These are phyloP conservation scores for Lycaena phlaeas DNA, from an alignment of 2,888 invertebrate genomes.

Conservation along the genomic window DNA sequence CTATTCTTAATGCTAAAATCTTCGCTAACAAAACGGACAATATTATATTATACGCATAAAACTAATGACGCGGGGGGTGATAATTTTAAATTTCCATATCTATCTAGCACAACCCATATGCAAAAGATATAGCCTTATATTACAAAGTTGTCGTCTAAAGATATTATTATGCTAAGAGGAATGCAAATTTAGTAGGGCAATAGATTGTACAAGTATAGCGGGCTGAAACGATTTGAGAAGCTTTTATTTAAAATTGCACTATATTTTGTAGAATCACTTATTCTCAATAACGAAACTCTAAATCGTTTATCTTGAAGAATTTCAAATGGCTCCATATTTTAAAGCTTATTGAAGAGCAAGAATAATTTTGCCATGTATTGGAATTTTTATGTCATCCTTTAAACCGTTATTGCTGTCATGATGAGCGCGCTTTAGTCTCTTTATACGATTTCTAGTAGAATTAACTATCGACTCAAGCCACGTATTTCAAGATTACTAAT, in stretches of 20 bases:
- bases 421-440: no score
- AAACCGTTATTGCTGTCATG: no score
- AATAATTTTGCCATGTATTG: not conserved
- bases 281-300: conserved; percentile 1
- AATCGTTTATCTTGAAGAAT: conserved; percentile 4
- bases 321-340: not conserved
- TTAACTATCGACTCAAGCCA: no score
- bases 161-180: conserved; percentile 56
- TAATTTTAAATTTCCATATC: conserved; percentile 47
- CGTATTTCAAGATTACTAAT: no score
- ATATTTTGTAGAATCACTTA: conserved; percentile 8
- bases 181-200: conserved; percentile 57
- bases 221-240: conserved; percentile 35
- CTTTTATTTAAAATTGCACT: conserved; percentile 31
- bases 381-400: not conserved
- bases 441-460: no score
- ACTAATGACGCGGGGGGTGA: conserved; percentile 22
- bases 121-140: conserved; percentile 46
- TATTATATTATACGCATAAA: no score
- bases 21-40: no score
- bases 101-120: conserved; percentile 41
- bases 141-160: conserved; percentile 49
- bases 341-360: not conserved
- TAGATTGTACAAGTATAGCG: conserved; percentile 47
- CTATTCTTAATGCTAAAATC: no score